Evolutionary conservation across 30 jellyfish, hydroid and myxozoan species (phyloP).

Genomic region (Chironex yamaguchii): DNA sequence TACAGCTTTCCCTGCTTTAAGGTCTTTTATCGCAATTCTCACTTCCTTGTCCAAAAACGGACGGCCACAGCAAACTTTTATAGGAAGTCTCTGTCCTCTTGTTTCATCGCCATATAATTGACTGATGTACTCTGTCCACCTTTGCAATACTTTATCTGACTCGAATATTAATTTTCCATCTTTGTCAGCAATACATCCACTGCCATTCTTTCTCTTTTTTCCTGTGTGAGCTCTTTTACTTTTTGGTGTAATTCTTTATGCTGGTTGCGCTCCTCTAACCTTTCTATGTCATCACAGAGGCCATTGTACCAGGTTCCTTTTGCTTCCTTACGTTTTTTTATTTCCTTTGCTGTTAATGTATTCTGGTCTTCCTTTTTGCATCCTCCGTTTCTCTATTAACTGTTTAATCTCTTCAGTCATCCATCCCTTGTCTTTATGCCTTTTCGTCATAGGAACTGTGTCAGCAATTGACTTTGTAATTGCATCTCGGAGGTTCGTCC

Average conservation of each 20-base stretch:
- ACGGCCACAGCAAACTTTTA: background rate
- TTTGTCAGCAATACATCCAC: background rate
- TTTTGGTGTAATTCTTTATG: background rate
- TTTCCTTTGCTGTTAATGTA: too few species aligned
- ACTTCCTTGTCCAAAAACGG: conserved; percentile 1
- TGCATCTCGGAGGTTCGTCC: too few species aligned
- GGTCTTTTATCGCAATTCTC: background rate
- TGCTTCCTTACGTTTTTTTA: conserved; percentile 1
- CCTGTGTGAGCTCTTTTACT: conserved; percentile 4
- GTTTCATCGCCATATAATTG: background rate
- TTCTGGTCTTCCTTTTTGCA: too few species aligned
- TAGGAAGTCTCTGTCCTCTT: background rate
- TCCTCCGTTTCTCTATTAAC: too few species aligned
- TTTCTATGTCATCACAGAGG: background rate
- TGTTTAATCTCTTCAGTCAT: too few species aligned
- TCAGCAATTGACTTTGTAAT: too few species aligned
- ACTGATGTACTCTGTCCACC: conserved; percentile 9
- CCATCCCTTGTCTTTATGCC: too few species aligned
- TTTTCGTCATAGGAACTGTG: too few species aligned
- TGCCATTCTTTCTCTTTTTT: background rate
- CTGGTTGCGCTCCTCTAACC: background rate
- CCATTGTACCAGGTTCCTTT: conserved; percentile 27
- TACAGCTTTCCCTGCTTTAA: conserved; percentile 17
- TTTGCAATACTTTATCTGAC: background rate
- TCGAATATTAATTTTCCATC: conserved; percentile 8